These are phyloP conservation scores for Tauraco hartlaubi DNA, from an alignment of 2,797 vertebrate genomes.

Conservation along the genomic window DNA sequence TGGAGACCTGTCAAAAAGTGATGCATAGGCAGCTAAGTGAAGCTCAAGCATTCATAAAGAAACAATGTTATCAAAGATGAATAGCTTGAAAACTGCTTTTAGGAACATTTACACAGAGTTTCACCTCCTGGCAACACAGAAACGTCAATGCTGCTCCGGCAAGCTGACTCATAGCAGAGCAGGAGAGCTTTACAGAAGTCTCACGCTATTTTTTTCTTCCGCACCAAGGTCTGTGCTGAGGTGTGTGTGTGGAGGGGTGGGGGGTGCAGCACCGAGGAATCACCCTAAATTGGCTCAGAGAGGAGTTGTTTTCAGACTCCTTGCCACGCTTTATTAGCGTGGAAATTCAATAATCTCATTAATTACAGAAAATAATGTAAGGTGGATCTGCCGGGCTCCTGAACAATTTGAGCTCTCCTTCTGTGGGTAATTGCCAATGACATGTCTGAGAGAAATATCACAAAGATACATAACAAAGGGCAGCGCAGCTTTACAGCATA, in stretches of 20 bases:
- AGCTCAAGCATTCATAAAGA: conserved; percentile 73
- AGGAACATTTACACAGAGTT: conserved; percentile 75
- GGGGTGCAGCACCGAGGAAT: neutral
- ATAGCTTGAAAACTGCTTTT: conserved; percentile 78
- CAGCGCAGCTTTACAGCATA: conserved; percentile 76
- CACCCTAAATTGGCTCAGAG: conserved; percentile 39
- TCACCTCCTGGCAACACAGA: conserved; percentile 75
- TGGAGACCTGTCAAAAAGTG: conserved; percentile 73
- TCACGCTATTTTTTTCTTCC: neutral
- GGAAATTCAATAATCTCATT: conserved; percentile 80
- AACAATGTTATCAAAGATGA: conserved; percentile 79
- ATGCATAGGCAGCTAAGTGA: conserved; percentile 72
- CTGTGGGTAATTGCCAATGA: conserved; percentile 80
- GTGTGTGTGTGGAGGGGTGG: neutral
- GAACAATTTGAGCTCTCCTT: conserved; percentile 78
- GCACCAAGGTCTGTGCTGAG: conserved; percentile 37
- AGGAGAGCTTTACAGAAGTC: conserved; percentile 42
- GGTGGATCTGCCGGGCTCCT: conserved; percentile 72
- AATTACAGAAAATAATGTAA: conserved; percentile 79
- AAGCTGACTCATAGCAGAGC: conserved; percentile 64
- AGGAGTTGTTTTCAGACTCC: conserved; percentile 71
- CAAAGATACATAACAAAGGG: conserved; percentile 81
- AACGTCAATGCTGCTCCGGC: conserved; percentile 42
- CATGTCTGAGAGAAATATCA: conserved; percentile 80
- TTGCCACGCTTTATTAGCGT: conserved; percentile 70